phyloP scores from a whole-genome alignment of 1,140 invertebrate genomes.

The Drosophila tsacasi region DNA sequence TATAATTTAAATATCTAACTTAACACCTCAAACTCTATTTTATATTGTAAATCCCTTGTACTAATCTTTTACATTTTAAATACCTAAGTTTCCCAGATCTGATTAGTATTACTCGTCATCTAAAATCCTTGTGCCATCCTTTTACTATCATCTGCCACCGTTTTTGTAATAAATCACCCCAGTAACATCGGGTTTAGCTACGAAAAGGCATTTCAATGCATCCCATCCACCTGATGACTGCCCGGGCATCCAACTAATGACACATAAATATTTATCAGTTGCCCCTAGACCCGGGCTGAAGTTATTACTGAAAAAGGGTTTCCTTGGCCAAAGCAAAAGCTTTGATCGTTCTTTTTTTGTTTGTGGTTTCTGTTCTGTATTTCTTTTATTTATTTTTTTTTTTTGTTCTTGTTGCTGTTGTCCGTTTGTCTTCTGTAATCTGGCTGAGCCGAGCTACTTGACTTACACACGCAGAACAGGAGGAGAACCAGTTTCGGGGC shows the following conservation, averaged over 20 bases:
- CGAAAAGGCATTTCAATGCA: constrained; percentile 66
- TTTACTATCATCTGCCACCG: neutral
- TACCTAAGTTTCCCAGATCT: too few relatives aligned
- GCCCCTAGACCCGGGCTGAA: constrained; percentile 14
- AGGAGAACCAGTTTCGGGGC: constrained; percentile 71
- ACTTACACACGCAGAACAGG: constrained; percentile 73
- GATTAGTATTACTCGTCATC: too few relatives aligned
- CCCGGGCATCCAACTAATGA: constrained; percentile 66
- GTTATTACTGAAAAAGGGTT: constrained; percentile 73
- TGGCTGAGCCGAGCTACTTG: constrained; percentile 75
- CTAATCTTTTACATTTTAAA: neutral
- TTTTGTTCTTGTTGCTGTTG: constrained; percentile 2
- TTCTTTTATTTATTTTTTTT: neutral
- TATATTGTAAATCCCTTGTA: too few relatives aligned
- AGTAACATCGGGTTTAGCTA: constrained; percentile 1
- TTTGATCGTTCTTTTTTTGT: constrained; percentile 37
- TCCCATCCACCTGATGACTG: constrained; percentile 68
- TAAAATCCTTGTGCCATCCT: too few relatives aligned
- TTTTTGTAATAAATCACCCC: constrained; percentile 29
- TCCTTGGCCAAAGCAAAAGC: constrained; percentile 58
- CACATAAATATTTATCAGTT: constrained; percentile 78
- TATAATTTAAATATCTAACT: too few relatives aligned
- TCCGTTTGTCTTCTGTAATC: constrained; percentile 67
- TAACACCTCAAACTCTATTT: too few relatives aligned
- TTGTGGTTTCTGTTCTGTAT: constrained; percentile 23